These are phyloP conservation scores for Stegastes partitus DNA, from an alignment of 2,113 vertebrate genomes.

Conservation along the genomic window DNA sequence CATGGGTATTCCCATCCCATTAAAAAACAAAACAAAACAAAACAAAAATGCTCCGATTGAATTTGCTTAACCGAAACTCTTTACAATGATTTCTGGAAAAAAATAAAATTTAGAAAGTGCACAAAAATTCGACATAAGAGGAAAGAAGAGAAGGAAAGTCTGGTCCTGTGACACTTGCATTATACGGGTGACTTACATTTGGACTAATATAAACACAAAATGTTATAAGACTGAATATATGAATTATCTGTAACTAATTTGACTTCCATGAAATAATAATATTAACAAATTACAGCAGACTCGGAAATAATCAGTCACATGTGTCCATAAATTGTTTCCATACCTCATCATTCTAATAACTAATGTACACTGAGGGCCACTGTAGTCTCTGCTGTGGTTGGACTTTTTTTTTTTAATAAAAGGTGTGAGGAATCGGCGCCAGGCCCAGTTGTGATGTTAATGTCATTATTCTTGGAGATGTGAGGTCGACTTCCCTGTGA, in stretches of 20 bases:
- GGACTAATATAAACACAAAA: neutral
- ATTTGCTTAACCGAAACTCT: neutral
- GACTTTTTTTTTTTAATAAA: conserved; percentile 39
- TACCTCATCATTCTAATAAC: neutral
- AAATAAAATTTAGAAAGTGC: neutral
- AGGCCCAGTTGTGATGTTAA: conserved; percentile 87
- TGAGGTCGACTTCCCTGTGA: conserved; percentile 85
- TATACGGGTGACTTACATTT: neutral
- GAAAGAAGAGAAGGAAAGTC: neutral
- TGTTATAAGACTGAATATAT: neutral
- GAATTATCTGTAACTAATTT: neutral
- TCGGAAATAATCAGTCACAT: neutral
- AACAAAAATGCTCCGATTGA: neutral
- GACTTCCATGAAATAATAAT: neutral
- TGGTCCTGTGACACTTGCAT: neutral
- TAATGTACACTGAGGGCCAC: conserved; percentile 1
- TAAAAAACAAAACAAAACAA: too few relatives aligned
- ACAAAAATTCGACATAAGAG: neutral
- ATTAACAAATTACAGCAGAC: neutral
- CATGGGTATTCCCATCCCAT: neutral
- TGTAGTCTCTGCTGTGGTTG: conserved; percentile 47
- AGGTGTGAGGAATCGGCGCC: conserved; percentile 78
- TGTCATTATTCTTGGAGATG: conserved; percentile 85
- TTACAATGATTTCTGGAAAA: accelerated
- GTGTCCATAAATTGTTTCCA: neutral